These are phyloP conservation scores for Epistrophe grossulariae DNA, from an alignment of 2,888 invertebrate species.

Conservation along the genomic window DNA sequence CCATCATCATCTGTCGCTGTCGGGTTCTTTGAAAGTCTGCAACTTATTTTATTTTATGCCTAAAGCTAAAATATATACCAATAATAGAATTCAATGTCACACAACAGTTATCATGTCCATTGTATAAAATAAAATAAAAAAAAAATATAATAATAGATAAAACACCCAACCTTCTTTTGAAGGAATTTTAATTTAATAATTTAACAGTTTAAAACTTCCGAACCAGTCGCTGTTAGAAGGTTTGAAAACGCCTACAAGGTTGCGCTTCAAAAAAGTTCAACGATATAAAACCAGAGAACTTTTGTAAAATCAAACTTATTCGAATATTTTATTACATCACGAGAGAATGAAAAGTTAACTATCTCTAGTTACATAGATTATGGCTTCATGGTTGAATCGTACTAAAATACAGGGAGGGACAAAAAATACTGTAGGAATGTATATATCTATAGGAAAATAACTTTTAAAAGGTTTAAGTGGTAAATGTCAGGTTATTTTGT, in stretches of 20 bases:
- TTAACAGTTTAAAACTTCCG: constrained; percentile 41
- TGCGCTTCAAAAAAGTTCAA: constrained; percentile 18
- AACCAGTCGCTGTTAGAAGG: not conserved
- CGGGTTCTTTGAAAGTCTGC: constrained; percentile 1
- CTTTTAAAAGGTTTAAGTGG: no score
- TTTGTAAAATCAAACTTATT: not conserved
- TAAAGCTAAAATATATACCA: constrained; percentile 9
- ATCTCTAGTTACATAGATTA: not conserved
- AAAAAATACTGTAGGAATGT: not conserved
- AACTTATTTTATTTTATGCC: constrained; percentile 25
- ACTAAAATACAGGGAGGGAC: not conserved
- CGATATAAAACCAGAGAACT: not conserved
- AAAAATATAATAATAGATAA: not conserved
- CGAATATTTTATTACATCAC: not conserved
- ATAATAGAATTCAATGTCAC: constrained; percentile 35
- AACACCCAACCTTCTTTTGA: not conserved
- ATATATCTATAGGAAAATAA: no score
- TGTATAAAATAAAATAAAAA: not conserved
- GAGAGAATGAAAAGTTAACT: constrained; percentile 1
- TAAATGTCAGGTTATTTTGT: no score
- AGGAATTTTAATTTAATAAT: constrained; percentile 41
- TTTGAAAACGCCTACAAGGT: constrained; percentile 9
- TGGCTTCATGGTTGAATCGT: not conserved
- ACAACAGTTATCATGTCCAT: constrained; percentile 35
- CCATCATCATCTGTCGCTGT: constrained; percentile 38